Evolutionary conservation across 2,888 invertebrate species (phyloP).

Genomic region (Bombylius discolor): DNA sequence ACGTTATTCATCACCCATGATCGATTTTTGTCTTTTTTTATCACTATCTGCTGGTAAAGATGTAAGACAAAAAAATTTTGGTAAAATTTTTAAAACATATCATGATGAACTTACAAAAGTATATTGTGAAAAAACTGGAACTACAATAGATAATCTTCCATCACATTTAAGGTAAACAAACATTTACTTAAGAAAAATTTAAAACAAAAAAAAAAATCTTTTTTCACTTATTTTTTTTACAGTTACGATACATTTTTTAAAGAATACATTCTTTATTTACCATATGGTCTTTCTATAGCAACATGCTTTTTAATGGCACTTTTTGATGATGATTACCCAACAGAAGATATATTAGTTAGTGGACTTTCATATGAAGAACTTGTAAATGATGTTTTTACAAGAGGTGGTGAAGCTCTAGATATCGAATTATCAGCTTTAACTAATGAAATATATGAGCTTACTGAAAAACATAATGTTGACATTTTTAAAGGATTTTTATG

Average conservation of each 20-base stretch:
- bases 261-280: slow-evolving; percentile 27
- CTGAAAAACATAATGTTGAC: not conserved
- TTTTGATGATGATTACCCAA: slow-evolving; percentile 14
- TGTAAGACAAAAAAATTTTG: slow-evolving; percentile 24
- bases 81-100: slow-evolving; percentile 26
- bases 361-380: slow-evolving; percentile 14
- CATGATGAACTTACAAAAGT: slow-evolving; percentile 19
- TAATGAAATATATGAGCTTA: not conserved
- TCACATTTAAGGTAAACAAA: slow-evolving; percentile 21
- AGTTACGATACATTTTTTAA: slow-evolving; percentile 24
- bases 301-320: slow-evolving; percentile 23
- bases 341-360: slow-evolving; percentile 16
- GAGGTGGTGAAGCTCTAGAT: slow-evolving; percentile 28
- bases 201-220: too few relatives aligned
- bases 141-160: slow-evolving; percentile 18
- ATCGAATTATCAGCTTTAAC: slow-evolving; percentile 26
- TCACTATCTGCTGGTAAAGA: slow-evolving; percentile 24
- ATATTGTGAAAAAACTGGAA: slow-evolving; percentile 12
- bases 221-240: not conserved
- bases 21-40: slow-evolving; percentile 28
- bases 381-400: slow-evolving; percentile 10
- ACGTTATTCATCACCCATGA: slow-evolving; percentile 31
- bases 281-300: slow-evolving; percentile 22
- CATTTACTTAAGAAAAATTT: too few relatives aligned
- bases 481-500: not conserved